Base-by-base conservation (phyloP, 2,888 invertebrate genomes). In the Penaeus monodon region DNA sequence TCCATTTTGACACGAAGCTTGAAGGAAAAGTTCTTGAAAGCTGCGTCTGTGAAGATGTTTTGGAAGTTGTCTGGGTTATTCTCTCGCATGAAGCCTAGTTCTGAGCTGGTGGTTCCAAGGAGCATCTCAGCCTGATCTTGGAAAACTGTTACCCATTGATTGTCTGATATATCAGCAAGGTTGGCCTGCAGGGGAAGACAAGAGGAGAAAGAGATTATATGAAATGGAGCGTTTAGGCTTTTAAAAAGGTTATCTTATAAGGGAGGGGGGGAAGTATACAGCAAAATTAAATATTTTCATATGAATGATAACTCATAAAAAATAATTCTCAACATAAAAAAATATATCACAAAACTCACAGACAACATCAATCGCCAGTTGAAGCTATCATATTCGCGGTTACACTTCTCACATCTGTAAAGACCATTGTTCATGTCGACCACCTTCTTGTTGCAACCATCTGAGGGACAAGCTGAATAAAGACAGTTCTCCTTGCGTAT, bases 351-450 rank as follows among this genome's bases (percentile, higher is more conserved):
- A 44, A 44, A 27, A 86, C 86, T 85, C 44, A 89, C 88, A 22
- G 38, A 29, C 44, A 97, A 92, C 84, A 99, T 93, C 90, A 98
- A 93, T 74, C 98, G 94, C 93, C 97, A 97, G 91, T 97, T 97
- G 92, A 95, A 99, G 91, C 96, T 96, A 0, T 96, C 95, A 92
- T 94, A 96, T 90, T 97, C 97, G 84, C 95, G 94, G 91, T 95
- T 95, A 92, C 99, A 99, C 92, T 99, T 99, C 92, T 99, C 99
- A 92, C 99, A 99, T 64, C 97, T 94, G 93, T 95, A 99, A 92
- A 95, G 94, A 0, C 97, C 97, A 91, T 97, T 97, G 90, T 96
- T 95, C 91, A 96, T 95, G 92, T 99, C 98, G 17, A 97, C 93
- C 0, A 99, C 94, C 93, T 99, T 99, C 93, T 99, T 99, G 92